A percentile compares a stretch with the other conserved stretches of the same genome.
Evolutionary conservation across 2,888 invertebrate genomes (phyloP).

Genomic region (Lycophotia porphyrea): DNA sequence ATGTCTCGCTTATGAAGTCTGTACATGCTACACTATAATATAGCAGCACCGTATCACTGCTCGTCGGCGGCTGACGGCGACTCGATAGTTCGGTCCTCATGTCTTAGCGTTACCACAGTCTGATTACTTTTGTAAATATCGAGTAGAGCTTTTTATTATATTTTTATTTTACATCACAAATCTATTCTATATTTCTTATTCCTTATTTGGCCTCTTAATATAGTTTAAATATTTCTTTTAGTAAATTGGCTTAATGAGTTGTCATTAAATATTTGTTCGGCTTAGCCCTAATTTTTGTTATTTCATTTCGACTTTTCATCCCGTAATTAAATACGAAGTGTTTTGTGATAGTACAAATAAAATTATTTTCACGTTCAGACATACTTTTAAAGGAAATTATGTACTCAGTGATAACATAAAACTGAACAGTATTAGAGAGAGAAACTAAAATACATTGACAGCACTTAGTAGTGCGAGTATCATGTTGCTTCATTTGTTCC

Average conservation of each 20-base stretch:
- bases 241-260: constrained; percentile 79
- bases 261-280: constrained; percentile 75
- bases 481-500: constrained; percentile 71
- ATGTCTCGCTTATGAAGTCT: constrained; percentile 71
- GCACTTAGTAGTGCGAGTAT: constrained; percentile 32
- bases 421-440: constrained; percentile 82
- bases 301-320: constrained; percentile 55
- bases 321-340: constrained; percentile 65
- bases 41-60: constrained; percentile 46
- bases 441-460: constrained; percentile 65
- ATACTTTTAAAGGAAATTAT: constrained; percentile 67
- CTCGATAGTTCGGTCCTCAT: constrained; percentile 62
- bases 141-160: constrained; percentile 78
- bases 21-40: constrained; percentile 63
- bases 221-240: constrained; percentile 76
- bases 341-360: constrained; percentile 89
- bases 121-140: constrained; percentile 83
- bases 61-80: background rate
- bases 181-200: constrained; percentile 70
- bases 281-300: constrained; percentile 79
- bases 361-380: constrained; percentile 75
- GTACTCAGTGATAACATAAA: constrained; percentile 72
- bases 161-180: constrained; percentile 79
- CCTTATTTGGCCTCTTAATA: constrained; percentile 78
- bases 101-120: constrained; percentile 80